Evolutionary conservation across 2,113 vertebrate species (phyloP).

Genomic region (Prietella phreatophila): DNA sequence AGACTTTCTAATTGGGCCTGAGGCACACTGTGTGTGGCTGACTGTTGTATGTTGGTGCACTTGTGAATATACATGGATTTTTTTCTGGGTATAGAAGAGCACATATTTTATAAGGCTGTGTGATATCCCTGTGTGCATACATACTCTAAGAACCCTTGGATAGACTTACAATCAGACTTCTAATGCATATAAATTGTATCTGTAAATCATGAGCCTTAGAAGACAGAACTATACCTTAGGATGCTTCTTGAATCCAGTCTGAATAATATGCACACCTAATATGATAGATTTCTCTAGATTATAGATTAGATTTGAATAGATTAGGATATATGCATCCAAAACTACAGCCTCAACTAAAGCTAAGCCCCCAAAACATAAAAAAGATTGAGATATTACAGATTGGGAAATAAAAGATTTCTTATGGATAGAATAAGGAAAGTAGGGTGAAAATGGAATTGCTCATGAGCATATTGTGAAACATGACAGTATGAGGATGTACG

Average conservation of each 20-base stretch:
- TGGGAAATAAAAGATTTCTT: not conserved
- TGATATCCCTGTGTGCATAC: not conserved
- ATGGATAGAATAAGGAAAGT: not conserved
- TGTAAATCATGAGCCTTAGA: not conserved
- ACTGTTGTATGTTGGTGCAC: conserved; percentile 55
- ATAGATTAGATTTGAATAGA: not conserved
- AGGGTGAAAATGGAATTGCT: not conserved
- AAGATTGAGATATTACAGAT: not conserved
- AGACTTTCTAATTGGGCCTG: conserved; percentile 79
- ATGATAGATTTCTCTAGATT: not conserved
- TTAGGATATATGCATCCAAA: not conserved
- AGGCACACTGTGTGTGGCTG: conserved; percentile 60
- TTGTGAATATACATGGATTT: conserved; percentile 62
- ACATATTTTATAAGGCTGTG: conserved; percentile 10
- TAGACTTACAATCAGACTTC: not conserved
- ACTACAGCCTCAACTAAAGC: not conserved
- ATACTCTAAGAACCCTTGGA: not conserved
- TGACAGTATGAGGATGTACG: not conserved
- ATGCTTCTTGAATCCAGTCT: not conserved
- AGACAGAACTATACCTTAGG: not conserved
- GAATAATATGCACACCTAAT: not conserved
- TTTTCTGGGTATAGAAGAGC: conserved; percentile 57
- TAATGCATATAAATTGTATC: not conserved
- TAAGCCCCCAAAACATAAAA: not conserved
- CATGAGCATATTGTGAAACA: not conserved